A percentile compares a stretch with the other conserved stretches of the same genome.
phyloP scores from a whole-genome alignment of 2,888 invertebrate genomes.

The Drosophila flavopinicola region DNA sequence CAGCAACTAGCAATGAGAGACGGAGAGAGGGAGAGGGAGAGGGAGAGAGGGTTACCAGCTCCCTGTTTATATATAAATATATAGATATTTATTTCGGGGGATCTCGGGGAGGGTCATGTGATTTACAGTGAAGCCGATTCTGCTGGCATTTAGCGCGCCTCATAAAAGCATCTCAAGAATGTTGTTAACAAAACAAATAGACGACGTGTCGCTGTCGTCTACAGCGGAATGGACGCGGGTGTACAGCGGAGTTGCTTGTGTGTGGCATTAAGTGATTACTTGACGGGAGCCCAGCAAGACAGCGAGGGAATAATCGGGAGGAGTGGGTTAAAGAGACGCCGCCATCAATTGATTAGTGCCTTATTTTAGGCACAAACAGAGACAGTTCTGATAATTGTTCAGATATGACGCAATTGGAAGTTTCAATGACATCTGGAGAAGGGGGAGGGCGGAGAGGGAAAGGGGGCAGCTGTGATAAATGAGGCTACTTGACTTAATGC shows the following conservation, averaged over 20 bases:
- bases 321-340: constrained; percentile 38
- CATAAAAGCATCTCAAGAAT: constrained; percentile 77
- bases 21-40: neutral
- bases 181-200: constrained; percentile 76
- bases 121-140: constrained; percentile 55
- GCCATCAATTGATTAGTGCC: constrained; percentile 69
- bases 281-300: constrained; percentile 10
- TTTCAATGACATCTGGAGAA: constrained; percentile 25
- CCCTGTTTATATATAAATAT: constrained; percentile 1
- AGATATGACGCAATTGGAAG: constrained; percentile 31
- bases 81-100: constrained; percentile 1
- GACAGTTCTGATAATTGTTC: constrained; percentile 49
- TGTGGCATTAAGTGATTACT: constrained; percentile 69
- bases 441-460: neutral
- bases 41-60: neutral
- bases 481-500: constrained; percentile 33
- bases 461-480: constrained; percentile 32
- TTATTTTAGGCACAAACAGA: constrained; percentile 45
- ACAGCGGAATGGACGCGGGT: neutral
- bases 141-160: constrained; percentile 64
- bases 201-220: constrained; percentile 28
- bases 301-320: neutral
- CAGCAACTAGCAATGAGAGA: constrained; percentile 38
- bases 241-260: constrained; percentile 13
- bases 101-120: constrained; percentile 64